Base-by-base conservation (phyloP, 2,888 invertebrate genomes). In the Drosophila nr. fundita region DNA sequence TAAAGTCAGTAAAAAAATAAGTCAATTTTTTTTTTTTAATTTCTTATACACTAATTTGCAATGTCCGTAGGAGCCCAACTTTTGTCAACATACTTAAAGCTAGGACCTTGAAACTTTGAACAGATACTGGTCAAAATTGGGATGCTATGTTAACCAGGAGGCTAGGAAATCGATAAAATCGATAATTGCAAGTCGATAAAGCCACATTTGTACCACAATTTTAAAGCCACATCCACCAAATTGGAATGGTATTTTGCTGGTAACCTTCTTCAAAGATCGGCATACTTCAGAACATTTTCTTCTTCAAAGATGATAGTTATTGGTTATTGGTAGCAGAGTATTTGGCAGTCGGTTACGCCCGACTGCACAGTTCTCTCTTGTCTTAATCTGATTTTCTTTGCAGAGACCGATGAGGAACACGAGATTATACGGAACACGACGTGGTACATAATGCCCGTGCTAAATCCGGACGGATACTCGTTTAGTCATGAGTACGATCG, bases 401-500 rank as follows among this genome's bases (percentile, higher is more conserved):
- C 48, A 92, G 92, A 89, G 52, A 91, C 83, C 58, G 82, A 78
- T 63, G 69, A 70, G 15, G 90, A 90, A 13, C 80, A 81, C 18
- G 91, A 91, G n/a, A 87, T 87, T 45, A 88, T 93, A 52, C 87
- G 88, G 3, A 92, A 93, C 53, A 91, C 90, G 4, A 92, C 92
- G 87, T 97, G 96, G 95, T 96, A 96, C 92, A 95, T 97, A 70
- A 94, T 97, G 93, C 96, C 97, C 0, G 94, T 96, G 15, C 93
- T 95, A 55, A 97, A 97, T 93, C 97, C 97, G 0, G 97, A 97
- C 79, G 96, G 96, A 0, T 97, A 97, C 91, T 96, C 95, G 82
- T 96, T 95, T 87, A 95, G 95, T 65, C 96, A 96, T 90, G 95
- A 95, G 5, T 94, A 94, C 79, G 96, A 97, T 92, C 94, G 97